Evolutionary conservation across 35 echinoderm and acorn worm species (phyloP).

Genomic region (Anneissia japonica): DNA sequence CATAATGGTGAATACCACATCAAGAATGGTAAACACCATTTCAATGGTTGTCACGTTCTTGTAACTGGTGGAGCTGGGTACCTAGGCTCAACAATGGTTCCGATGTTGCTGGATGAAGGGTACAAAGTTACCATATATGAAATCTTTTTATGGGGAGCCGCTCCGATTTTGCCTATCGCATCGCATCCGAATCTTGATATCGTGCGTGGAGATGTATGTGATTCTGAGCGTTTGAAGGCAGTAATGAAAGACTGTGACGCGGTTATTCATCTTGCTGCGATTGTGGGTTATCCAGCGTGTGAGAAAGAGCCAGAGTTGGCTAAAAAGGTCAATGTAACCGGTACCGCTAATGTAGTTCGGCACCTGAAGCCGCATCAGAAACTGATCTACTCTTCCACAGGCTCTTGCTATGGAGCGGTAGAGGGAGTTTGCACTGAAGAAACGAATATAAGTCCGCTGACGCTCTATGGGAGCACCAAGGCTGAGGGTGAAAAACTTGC

Average conservation of each 20-base stretch:
- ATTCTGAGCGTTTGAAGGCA: constrained; percentile 7
- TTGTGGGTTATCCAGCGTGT: constrained; percentile 70
- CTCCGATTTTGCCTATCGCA: constrained; percentile 26
- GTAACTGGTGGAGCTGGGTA: constrained; percentile 73
- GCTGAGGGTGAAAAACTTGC: constrained; percentile 56
- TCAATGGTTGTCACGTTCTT: too few species aligned
- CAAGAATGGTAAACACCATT: neutral
- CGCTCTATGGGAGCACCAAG: constrained; percentile 64
- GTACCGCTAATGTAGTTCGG: constrained; percentile 46
- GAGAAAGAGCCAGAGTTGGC: constrained; percentile 61
- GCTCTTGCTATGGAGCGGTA: constrained; percentile 68
- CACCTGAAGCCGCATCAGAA: constrained; percentile 30
- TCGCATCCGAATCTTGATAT: constrained; percentile 42
- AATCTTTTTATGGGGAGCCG: constrained; percentile 46
- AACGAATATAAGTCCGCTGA: constrained; percentile 55
- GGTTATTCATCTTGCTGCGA: constrained; percentile 67
- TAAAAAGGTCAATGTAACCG: constrained; percentile 46
- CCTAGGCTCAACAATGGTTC: constrained; percentile 54
- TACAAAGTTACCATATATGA: constrained; percentile 55
- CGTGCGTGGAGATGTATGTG: constrained; percentile 37
- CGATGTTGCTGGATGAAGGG: constrained; percentile 41
- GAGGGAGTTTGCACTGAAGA: constrained; percentile 65
- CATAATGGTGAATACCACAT: neutral
- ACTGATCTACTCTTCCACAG: constrained; percentile 58
- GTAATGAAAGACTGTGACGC: constrained; percentile 47